These are phyloP conservation scores for Spialia ferax DNA, from an alignment of 2,888 invertebrate genomes.

Conservation along the genomic window DNA sequence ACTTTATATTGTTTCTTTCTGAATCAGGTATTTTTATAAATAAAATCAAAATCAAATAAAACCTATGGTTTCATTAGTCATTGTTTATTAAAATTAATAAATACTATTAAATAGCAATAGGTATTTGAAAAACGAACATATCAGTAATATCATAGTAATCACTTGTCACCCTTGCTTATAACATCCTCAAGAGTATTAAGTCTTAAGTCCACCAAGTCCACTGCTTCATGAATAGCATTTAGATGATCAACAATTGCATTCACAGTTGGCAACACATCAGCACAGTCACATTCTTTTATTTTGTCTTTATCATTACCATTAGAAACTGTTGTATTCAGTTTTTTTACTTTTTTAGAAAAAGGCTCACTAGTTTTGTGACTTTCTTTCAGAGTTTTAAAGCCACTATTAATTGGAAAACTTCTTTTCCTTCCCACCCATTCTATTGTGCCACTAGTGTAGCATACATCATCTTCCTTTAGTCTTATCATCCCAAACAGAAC, in stretches of 20 bases:
- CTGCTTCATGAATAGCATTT: constrained; percentile 84
- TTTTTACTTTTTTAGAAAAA: constrained; percentile 58
- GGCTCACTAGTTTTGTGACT: constrained; percentile 55
- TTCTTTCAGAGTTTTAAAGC: constrained; percentile 73
- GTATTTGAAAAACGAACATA: background rate
- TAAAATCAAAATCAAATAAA: constrained; percentile 3
- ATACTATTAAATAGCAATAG: background rate
- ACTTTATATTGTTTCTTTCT: no score
- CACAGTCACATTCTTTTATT: constrained; percentile 73
- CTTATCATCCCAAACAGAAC: constrained; percentile 78
- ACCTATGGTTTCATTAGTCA: background rate
- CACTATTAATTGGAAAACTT: constrained; percentile 75
- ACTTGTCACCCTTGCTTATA: constrained; percentile 51
- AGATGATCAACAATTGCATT: constrained; percentile 85
- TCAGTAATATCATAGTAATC: constrained; percentile 44
- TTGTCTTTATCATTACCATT: constrained; percentile 48
- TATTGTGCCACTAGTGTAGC: constrained; percentile 80
- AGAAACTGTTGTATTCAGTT: constrained; percentile 55
- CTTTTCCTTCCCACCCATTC: constrained; percentile 81
- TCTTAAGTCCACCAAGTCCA: constrained; percentile 84
- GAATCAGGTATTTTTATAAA: constrained; percentile 32
- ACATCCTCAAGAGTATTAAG: constrained; percentile 82
- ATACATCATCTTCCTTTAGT: constrained; percentile 75
- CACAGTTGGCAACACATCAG: constrained; percentile 78
- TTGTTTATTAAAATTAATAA: background rate